These are phyloP conservation scores for Merodon equestris DNA, from an alignment of 2,888 invertebrate species.

Conservation along the genomic window DNA sequence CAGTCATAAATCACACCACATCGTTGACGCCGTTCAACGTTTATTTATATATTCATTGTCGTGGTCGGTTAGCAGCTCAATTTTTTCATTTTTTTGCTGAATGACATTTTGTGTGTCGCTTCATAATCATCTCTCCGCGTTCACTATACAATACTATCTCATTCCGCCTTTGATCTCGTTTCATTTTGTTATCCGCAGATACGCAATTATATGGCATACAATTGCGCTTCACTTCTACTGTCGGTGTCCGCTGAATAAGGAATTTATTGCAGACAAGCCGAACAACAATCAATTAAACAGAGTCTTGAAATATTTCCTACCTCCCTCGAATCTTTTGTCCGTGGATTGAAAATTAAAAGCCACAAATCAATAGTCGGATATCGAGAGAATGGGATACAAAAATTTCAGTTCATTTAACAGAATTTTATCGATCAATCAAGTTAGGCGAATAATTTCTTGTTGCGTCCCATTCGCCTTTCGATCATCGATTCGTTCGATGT, in stretches of 20 bases:
- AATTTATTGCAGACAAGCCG: too few species aligned
- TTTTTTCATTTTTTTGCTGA: too few species aligned
- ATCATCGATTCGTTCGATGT: constrained; percentile 6
- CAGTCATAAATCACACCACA: constrained; percentile 63
- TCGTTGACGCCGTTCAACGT: constrained; percentile 30
- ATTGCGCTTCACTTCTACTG: neutral
- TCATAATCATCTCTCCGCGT: constrained; percentile 3
- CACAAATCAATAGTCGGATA: constrained; percentile 60
- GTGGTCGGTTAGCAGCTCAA: neutral
- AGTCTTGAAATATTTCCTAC: constrained; percentile 13
- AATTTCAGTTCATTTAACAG: constrained; percentile 62
- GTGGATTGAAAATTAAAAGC: constrained; percentile 63
- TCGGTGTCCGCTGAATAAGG: too few species aligned
- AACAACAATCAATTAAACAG: constrained; percentile 49
- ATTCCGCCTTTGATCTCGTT: constrained; percentile 48
- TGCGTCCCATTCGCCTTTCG: too few species aligned
- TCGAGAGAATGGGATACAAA: constrained; percentile 46
- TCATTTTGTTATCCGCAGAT: too few species aligned
- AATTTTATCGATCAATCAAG: constrained; percentile 67
- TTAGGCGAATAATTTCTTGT: constrained; percentile 56
- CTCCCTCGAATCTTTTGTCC: constrained; percentile 27
- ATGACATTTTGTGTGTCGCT: neutral
- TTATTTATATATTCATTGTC: constrained; percentile 39
- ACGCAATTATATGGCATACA: too few species aligned
- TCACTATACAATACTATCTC: constrained; percentile 10